Conservation (phyloP, 2,113 vertebrate genomes). For the Brienomyrus longianalis region DNA sequence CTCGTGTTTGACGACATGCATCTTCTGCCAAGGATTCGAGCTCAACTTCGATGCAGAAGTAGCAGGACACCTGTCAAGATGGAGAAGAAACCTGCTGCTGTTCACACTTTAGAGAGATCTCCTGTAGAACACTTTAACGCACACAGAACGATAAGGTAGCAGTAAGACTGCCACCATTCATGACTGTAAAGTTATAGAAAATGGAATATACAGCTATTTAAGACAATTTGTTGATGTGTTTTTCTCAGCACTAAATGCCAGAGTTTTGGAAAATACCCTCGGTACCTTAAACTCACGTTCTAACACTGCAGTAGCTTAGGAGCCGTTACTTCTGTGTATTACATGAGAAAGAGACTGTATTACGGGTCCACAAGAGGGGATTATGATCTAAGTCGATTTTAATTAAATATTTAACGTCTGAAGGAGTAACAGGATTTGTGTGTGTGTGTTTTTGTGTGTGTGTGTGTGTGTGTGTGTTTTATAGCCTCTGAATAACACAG, state of each 20-base stretch:
- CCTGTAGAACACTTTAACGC: neutral
- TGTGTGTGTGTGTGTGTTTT: neutral
- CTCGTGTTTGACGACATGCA: neutral
- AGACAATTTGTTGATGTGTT: neutral
- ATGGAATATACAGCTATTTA: neutral
- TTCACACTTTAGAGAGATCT: neutral
- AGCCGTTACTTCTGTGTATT: neutral
- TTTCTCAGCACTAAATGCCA: neutral
- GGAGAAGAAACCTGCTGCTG: neutral
- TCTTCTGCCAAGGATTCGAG: neutral
- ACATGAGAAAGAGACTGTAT: neutral
- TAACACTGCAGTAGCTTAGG: neutral
- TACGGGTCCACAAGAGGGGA: neutral
- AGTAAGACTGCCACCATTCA: neutral
- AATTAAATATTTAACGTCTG: conserved; percentile 16
- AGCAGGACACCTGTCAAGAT: neutral
- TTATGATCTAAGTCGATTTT: conserved; percentile 20
- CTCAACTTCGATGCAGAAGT: neutral
- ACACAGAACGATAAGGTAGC: neutral
- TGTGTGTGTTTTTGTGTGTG: neutral
- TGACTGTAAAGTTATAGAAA: neutral
- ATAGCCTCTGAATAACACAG: neutral
- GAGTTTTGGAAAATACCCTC: neutral
- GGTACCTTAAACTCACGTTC: neutral
- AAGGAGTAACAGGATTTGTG: neutral